A percentile compares a stretch with the other conserved stretches of the same genome.
Evolutionary conservation across 2,113 vertebrate genomes (phyloP).

Genomic region (Tonatia bakeri): DNA sequence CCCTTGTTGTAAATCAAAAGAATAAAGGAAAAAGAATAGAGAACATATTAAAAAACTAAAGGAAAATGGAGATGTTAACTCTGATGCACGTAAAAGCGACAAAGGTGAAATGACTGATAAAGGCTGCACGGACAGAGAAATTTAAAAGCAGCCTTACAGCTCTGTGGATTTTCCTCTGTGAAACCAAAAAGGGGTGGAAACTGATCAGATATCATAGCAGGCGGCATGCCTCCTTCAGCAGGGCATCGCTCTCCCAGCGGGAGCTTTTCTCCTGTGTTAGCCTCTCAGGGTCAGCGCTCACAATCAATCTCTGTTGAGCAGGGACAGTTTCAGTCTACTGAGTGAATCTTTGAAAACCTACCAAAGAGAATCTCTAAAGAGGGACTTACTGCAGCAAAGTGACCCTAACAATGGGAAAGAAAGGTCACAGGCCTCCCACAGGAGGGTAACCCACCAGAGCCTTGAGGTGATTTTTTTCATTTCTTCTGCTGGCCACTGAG

Average conservation of each 20-base stretch:
- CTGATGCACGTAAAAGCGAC: not conserved
- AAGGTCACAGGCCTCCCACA: conserved; percentile 58
- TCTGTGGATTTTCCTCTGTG: conserved; percentile 44
- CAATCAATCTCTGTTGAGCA: conserved; percentile 72
- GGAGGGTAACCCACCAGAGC: not conserved
- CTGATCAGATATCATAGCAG: conserved; percentile 47
- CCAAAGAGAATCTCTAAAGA: conserved; percentile 67
- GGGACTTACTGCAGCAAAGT: conserved; percentile 33
- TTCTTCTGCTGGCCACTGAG: not conserved
- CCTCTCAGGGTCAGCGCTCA: conserved; percentile 65
- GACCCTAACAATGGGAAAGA: conserved; percentile 31
- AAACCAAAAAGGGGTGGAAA: conserved; percentile 44
- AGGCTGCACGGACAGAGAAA: conserved; percentile 24
- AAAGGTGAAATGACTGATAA: conserved; percentile 32
- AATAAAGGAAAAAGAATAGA: not conserved
- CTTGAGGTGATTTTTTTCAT: conserved; percentile 4
- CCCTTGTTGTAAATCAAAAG: not conserved
- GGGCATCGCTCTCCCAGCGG: conserved; percentile 28
- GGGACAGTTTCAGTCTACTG: conserved; percentile 60
- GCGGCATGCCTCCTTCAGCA: conserved; percentile 18
- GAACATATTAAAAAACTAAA: not conserved
- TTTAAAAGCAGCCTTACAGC: conserved; percentile 45
- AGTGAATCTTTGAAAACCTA: conserved; percentile 63
- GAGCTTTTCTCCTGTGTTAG: conserved; percentile 25
- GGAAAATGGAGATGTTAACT: conserved; percentile 15